Evolutionary conservation across 2,797 vertebrate genomes (phyloP).

Genomic region (Tenualosa ilisha): DNA sequence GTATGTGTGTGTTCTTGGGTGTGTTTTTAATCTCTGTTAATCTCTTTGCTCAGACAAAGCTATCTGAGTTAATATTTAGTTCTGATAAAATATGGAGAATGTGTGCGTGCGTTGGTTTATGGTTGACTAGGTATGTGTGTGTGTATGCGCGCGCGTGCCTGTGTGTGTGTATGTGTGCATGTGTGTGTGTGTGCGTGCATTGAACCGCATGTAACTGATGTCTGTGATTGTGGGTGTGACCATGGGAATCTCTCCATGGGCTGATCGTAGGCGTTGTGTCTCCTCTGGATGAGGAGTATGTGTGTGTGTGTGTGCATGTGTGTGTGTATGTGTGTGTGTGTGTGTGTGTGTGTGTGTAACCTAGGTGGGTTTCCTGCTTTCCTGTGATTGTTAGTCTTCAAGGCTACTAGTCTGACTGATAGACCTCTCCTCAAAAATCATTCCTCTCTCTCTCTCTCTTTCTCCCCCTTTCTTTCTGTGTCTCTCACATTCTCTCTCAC

Average conservation of each 20-base stretch:
- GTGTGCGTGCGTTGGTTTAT: background rate
- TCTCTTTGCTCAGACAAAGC: background rate
- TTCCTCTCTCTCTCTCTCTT: background rate
- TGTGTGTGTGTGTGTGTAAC: background rate
- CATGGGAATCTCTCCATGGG: background rate
- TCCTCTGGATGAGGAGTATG: background rate
- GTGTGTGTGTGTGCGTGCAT: background rate
- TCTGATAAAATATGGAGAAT: background rate
- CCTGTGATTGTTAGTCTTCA: background rate
- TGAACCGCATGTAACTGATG: background rate
- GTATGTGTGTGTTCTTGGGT: background rate
- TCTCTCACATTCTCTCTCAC: no score
- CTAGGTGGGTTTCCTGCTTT: background rate
- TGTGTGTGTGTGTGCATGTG: background rate
- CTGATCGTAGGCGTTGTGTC: background rate
- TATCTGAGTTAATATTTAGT: conserved; percentile 21
- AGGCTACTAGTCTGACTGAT: background rate
- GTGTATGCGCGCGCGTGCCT: background rate
- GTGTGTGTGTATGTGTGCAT: background rate
- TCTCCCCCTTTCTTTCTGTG: conserved; percentile 4
- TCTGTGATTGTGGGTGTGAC: background rate
- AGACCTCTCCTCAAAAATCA: background rate
- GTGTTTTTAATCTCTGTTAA: background rate
- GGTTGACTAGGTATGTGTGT: background rate
- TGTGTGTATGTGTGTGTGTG: background rate